Evolutionary conservation across 2,113 vertebrate genomes (phyloP), one percentile per base, ranked within the genome.

Genomic region (Lasiurus cinereus): DNA sequence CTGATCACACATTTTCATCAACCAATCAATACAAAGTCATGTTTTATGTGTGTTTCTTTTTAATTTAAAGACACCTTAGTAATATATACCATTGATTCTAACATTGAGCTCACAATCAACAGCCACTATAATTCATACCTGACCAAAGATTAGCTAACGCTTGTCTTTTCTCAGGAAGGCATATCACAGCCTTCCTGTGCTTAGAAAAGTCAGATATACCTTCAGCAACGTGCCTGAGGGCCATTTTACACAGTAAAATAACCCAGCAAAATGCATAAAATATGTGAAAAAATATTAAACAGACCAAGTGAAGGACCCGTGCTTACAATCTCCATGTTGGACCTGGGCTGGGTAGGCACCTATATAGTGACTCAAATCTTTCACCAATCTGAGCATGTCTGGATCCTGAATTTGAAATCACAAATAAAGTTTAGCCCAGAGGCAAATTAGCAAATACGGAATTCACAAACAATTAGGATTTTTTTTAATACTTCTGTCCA

Each of bases 321-420:
- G 1, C 6, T 66, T 72, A 64, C 3, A 33, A 2, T 8, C 12
- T 52, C 13, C 19, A 5, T 24, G 54, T 59, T 59, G 27, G 21
- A 15, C 21, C 31, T 69, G 18, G 21, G 36, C 5, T 2, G 15
- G 16, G 19, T 24, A 54, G 0, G 13, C 1, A 3, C 0, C 0
- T 52, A 3, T 8, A 48, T 0, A 12, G 29, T 18, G 6, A 46
- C 0, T 31, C 27, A 36, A 70, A 1, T 18, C 22, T 50, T 73
- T 72, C 31, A 22, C 36, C 15, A 8, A 9, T 46, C 19, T 72
- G 8, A 2, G 10, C 16, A 8, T 22, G 8, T 72, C 67, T 92
- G 59, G 27, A 62, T 50, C 8, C 4, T 77, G 21, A 67, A 11
- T 77, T 22, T 16, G n/a, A 33, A 27, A 8, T 59, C 21, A 36